A percentile compares a stretch with the other conserved stretches of the same genome.
Conservation (phyloP, 2,888 invertebrate genomes). For the Antheraea yamamai region DNA sequence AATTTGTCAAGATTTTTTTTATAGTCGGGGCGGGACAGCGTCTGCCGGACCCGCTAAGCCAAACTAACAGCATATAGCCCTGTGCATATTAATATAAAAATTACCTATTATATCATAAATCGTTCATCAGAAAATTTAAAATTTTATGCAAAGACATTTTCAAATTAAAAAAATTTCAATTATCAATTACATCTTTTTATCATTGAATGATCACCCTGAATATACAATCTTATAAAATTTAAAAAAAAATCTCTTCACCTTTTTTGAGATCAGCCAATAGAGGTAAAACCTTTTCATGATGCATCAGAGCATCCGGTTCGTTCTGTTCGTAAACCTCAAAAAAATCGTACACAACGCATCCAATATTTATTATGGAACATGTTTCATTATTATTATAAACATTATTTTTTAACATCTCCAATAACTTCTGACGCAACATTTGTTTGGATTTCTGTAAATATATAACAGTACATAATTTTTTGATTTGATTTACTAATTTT, state of each 20-base stretch:
- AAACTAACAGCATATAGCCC: neutral
- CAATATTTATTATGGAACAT: constrained; percentile 62
- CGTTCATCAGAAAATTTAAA: no score
- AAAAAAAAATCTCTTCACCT: constrained; percentile 44
- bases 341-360: constrained; percentile 58
- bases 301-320: constrained; percentile 65
- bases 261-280: constrained; percentile 61
- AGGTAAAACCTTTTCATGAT: constrained; percentile 49
- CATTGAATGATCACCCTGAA: no score
- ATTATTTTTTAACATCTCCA: constrained; percentile 50
- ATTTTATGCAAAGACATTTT: no score
- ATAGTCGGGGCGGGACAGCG: no score
- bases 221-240: no score
- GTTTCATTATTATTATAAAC: constrained; percentile 48
- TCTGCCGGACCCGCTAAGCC: no score
- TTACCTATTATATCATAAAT: no score
- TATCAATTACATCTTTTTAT: no score
- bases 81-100: no score
- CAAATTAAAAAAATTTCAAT: no score
- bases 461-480: neutral
- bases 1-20: no score
- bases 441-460: constrained; percentile 65
- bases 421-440: constrained; percentile 62
- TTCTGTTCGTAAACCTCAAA: constrained; percentile 58
- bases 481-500: no score